Evolutionary conservation across 2,113 vertebrate species (phyloP).

Genomic region (Polyodon spathula): DNA sequence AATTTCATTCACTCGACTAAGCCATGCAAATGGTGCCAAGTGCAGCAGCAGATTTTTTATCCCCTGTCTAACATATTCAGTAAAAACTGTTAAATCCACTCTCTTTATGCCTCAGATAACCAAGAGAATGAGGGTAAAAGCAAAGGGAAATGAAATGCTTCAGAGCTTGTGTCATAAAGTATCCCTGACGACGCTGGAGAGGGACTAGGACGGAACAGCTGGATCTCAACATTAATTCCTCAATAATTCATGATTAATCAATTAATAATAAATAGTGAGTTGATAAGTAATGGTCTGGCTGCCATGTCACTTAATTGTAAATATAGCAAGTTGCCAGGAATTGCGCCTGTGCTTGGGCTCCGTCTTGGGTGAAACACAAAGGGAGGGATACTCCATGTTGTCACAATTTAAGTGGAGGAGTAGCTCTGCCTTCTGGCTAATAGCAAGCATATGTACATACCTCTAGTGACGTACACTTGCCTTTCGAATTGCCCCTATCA

Average conservation of each 20-base stretch:
- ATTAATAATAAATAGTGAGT: constrained; percentile 67
- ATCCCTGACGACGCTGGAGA: constrained; percentile 32
- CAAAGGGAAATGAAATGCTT: constrained; percentile 23
- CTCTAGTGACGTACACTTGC: not conserved
- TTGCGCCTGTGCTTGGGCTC: constrained; percentile 32
- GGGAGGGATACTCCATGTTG: not conserved
- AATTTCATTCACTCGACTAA: not conserved
- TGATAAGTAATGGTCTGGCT: constrained; percentile 56
- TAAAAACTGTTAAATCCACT: constrained; percentile 14
- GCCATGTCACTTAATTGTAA: constrained; percentile 55
- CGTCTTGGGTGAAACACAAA: constrained; percentile 12
- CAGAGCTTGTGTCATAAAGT: constrained; percentile 24
- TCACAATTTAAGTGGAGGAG: not conserved
- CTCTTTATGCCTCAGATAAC: constrained; percentile 28
- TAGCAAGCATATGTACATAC: no score
- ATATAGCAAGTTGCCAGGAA: constrained; percentile 55
- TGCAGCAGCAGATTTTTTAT: constrained; percentile 9
- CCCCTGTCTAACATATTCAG: constrained; percentile 8
- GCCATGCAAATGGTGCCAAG: constrained; percentile 1
- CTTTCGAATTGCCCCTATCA: not conserved
- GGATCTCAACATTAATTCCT: constrained; percentile 53
- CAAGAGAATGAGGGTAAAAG: constrained; percentile 17
- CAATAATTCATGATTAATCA: constrained; percentile 64
- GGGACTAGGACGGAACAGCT: constrained; percentile 57
- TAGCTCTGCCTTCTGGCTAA: no score